phyloP scores from a whole-genome alignment of 64 coral and sea anemone genomes.

The Stichodactyla helianthus region DNA sequence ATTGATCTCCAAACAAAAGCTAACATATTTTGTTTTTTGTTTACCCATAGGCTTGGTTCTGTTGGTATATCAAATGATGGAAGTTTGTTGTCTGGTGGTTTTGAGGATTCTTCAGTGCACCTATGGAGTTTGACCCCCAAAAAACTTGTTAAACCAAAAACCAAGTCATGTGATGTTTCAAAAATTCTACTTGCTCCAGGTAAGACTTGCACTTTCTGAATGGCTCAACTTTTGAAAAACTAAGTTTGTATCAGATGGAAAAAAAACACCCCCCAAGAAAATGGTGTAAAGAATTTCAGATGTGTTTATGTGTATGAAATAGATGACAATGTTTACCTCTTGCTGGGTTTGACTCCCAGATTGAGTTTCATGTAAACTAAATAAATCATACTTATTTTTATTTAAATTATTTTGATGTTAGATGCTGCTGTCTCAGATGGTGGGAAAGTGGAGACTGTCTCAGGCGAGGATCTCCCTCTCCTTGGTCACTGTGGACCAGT shows the following conservation, averaged over 20 bases:
- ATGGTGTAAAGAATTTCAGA: no score
- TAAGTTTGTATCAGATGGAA: no score
- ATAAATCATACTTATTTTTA: background rate
- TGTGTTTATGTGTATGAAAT: no score
- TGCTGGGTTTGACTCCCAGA: no score
- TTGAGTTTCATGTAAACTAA: background rate
- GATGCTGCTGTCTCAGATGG: constrained; percentile 28
- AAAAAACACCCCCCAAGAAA: no score
- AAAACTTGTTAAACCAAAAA: constrained; percentile 79
- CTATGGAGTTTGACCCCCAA: constrained; percentile 95
- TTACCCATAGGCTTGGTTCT: constrained; percentile 55
- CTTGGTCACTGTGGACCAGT: constrained; percentile 81
- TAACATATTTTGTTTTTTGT: background rate
- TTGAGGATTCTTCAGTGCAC: constrained; percentile 92
- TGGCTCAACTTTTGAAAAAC: no score
- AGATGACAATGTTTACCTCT: no score
- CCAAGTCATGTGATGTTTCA: constrained; percentile 68
- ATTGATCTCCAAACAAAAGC: no score
- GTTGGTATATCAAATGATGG: constrained; percentile 72
- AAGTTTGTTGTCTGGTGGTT: constrained; percentile 77
- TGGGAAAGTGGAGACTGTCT: constrained; percentile 56
- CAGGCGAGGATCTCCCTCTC: constrained; percentile 52
- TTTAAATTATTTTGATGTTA: background rate
- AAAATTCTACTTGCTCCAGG: constrained; percentile 80
- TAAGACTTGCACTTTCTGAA: background rate